These are phyloP conservation scores for Copsychus sechellarum DNA, from an alignment of 2,113 vertebrate genomes.

Conservation along the genomic window DNA sequence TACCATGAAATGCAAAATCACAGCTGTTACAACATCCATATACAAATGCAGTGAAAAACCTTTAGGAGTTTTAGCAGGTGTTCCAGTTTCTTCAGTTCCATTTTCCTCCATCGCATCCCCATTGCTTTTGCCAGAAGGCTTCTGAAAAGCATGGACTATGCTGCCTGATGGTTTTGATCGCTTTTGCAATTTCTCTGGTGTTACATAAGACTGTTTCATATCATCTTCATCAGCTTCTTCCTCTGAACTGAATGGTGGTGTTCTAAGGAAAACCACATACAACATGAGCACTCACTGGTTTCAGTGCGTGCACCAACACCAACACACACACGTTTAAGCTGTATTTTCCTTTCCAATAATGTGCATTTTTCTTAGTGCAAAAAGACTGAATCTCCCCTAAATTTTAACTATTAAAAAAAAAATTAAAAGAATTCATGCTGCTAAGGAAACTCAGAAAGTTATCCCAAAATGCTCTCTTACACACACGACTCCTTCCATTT, in stretches of 20 bases:
- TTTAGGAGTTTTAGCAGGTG: constrained; percentile 71
- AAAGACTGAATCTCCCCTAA: background rate
- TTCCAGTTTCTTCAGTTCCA: constrained; percentile 72
- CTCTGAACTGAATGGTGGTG: constrained; percentile 87
- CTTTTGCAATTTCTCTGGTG: constrained; percentile 39
- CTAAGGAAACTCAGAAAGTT: background rate
- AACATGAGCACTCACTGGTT: background rate
- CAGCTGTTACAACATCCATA: background rate
- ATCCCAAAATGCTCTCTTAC: background rate
- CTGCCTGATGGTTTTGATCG: background rate
- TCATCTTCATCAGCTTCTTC: constrained; percentile 76
- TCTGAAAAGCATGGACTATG: constrained; percentile 24
- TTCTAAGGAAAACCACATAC: constrained; percentile 68
- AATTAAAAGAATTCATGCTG: background rate
- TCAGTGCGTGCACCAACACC: background rate
- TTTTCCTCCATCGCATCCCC: constrained; percentile 72
- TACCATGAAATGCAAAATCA: background rate
- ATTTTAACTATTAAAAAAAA: background rate
- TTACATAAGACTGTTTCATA: constrained; percentile 22
- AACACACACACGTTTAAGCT: background rate
- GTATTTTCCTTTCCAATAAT: background rate
- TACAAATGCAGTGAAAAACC: constrained; percentile 5
- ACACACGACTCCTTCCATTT: background rate
- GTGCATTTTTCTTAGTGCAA: background rate
- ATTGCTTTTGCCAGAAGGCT: constrained; percentile 59